Percentiles rank a stretch among this genome's conserved stretches.
Conservation (phyloP, 2,113 vertebrate species). For the Symphodus melops region DNA sequence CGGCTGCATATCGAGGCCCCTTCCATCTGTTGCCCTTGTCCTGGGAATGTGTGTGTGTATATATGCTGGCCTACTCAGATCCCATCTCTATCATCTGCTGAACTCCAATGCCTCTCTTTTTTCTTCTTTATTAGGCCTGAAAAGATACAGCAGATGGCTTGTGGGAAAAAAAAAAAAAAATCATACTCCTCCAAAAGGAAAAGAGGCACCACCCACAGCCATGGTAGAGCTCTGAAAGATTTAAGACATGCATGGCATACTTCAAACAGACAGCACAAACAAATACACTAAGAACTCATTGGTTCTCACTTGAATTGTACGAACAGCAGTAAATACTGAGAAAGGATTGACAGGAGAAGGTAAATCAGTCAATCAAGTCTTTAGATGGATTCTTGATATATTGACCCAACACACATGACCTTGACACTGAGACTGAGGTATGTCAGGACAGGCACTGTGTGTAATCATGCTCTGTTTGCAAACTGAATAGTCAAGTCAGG, state of each 20-base stretch:
- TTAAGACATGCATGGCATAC: slow-evolving; percentile 53
- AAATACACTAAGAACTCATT: slow-evolving; percentile 1
- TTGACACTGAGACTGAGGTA: slow-evolving; percentile 32
- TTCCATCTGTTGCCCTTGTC: slow-evolving; percentile 75
- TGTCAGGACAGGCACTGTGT: slow-evolving; percentile 27
- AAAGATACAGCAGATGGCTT: slow-evolving; percentile 75
- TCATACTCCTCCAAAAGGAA: slow-evolving; percentile 54
- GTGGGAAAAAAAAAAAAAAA: slow-evolving; percentile 27
- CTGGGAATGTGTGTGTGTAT: slow-evolving; percentile 13
- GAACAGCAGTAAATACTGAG: slow-evolving; percentile 18
- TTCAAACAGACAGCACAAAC: slow-evolving; percentile 37
- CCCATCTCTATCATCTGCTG: slow-evolving; percentile 53
- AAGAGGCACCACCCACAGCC: slow-evolving; percentile 53
- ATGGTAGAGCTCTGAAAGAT: slow-evolving; percentile 54
- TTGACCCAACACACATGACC: slow-evolving; percentile 29
- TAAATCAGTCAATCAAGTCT: slow-evolving; percentile 49
- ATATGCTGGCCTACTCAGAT: slow-evolving; percentile 28
- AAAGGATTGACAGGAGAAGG: slow-evolving; percentile 18
- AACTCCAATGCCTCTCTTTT: slow-evolving; percentile 53
- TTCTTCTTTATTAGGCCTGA: slow-evolving; percentile 63
- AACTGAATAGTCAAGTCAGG: slow-evolving; percentile 32
- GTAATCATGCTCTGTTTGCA: slow-evolving; percentile 29
- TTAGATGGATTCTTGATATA: slow-evolving; percentile 40
- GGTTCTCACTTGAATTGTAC: background rate
- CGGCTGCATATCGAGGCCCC: slow-evolving; percentile 49